A percentile compares a stretch with the other conserved stretches of the same genome.
These are phyloP conservation scores for Apantesis nais DNA, from an alignment of 2,888 invertebrate genomes.

Conservation along the genomic window DNA sequence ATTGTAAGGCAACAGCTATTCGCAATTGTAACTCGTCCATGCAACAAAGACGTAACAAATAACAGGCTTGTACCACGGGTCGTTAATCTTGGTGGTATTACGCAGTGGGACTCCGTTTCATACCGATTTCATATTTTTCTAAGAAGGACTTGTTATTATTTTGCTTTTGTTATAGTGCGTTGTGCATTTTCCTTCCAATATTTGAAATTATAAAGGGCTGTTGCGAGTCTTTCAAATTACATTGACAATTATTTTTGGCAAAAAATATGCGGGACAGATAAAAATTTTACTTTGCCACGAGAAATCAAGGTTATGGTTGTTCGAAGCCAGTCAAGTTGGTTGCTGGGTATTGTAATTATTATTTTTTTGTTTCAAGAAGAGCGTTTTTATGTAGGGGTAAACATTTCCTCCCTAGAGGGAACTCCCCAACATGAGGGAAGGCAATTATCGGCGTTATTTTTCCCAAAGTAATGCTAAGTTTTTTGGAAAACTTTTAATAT, in stretches of 20 bases:
- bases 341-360: too few relatives aligned
- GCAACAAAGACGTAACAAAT: conserved; percentile 3
- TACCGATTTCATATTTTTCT: conserved; percentile 50
- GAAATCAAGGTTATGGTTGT: too few relatives aligned
- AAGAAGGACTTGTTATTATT: conserved; percentile 41
- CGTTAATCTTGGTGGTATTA: conserved; percentile 39
- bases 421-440: too few relatives aligned
- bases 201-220: not conserved
- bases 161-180: conserved; percentile 12
- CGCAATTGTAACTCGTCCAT: too few relatives aligned
- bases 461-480: not conserved
- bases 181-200: not conserved
- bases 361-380: too few relatives aligned
- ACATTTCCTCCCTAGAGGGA: too few relatives aligned
- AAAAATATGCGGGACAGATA: not conserved
- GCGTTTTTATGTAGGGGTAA: not conserved
- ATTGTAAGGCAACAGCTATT: too few relatives aligned
- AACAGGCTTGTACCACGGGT: too few relatives aligned
- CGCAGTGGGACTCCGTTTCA: conserved; percentile 44
- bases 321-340: too few relatives aligned
- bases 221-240: not conserved
- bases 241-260: not conserved
- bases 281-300: not conserved
- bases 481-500: not conserved
- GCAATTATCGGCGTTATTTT: not conserved